Evolutionary conservation across 1,140 invertebrate genomes (phyloP), one percentile per base, ranked within the genome.

Genomic region (Drosophila kurseongensis): DNA sequence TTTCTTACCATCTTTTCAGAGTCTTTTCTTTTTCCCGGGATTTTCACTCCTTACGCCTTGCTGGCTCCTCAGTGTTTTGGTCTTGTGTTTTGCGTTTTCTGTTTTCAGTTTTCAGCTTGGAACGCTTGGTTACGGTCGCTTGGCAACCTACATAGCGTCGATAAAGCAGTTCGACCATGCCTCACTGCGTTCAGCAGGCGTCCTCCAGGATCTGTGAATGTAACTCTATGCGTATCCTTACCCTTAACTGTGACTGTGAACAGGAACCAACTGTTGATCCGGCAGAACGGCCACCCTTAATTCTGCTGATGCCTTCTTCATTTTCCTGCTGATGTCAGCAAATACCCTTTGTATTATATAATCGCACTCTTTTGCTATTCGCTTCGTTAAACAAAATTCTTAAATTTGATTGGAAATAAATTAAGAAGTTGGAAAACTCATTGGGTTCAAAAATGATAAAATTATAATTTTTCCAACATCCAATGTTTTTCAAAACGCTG

Each of bases 101-200:
- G 51, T 51, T 67, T 71, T 60, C 38, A 44, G 67, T 38, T 75
- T 63, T 60, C 40, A 52, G 5, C 48, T 18, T 27, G 38, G 35
- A 47, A 56, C 41, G 75, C 78, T 83, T 88, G 80, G 83, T 89
- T 88, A 88, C 83, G 83, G 83, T 88, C 71, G 76, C 83, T 88
- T 86, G 83, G 83, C 83, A 86, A 88, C 83, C 72, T 58, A 71
- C 65, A 79, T 60, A 59, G 71, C 75, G 84, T 83, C 83, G 76
- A 86, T 86, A 86, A 86, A 78, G 76, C 83, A 86, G 75, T 78
- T 76, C 55, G 9, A 16, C 32, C 67, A 83, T 50, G 79, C 67
- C 44, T 62, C 65, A 69, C 47, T 88, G 75, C 75, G 42, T 32
- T 7, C 36, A 44, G 44, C 12, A 78, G 29, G 36, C 29, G 23